These are phyloP conservation scores for Malacosoma neustria DNA, from an alignment of 2,888 invertebrate genomes.

Conservation along the genomic window DNA sequence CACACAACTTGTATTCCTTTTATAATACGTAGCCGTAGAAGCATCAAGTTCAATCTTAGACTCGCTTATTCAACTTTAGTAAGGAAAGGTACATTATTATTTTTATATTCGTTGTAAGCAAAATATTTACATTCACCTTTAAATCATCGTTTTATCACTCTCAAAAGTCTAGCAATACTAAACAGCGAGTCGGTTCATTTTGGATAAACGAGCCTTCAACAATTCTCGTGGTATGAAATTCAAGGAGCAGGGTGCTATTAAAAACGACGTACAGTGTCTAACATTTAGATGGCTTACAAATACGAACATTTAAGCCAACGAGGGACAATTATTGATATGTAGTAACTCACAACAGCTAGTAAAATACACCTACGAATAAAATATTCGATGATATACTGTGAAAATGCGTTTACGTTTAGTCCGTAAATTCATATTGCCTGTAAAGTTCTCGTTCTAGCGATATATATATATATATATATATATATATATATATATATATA, in stretches of 20 bases:
- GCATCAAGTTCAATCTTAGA: neutral
- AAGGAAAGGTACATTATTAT: conserved; percentile 14
- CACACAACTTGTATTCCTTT: neutral
- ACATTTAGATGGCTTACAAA: conserved; percentile 15
- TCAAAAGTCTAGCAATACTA: too few relatives aligned
- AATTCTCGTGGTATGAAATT: conserved; percentile 2
- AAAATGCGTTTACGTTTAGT: too few relatives aligned
- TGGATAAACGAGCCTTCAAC: neutral
- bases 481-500: too few relatives aligned
- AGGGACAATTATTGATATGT: conserved; percentile 44
- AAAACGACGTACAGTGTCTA: conserved; percentile 22
- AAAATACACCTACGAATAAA: conserved; percentile 13
- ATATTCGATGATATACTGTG: neutral
- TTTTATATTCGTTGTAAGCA: too few relatives aligned
- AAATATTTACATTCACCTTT: too few relatives aligned
- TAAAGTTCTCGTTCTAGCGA: too few relatives aligned
- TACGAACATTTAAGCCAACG: conserved; percentile 9
- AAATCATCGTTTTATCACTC: too few relatives aligned
- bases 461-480: too few relatives aligned
- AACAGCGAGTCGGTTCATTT: too few relatives aligned
- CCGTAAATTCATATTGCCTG: too few relatives aligned
- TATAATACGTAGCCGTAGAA: neutral
- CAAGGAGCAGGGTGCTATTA: conserved; percentile 53
- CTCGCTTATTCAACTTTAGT: conserved; percentile 1
- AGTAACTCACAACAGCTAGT: conserved; percentile 27